Evolutionary conservation across 2,797 vertebrate species (phyloP).

Genomic region (Pteronotus mesoamericanus): DNA sequence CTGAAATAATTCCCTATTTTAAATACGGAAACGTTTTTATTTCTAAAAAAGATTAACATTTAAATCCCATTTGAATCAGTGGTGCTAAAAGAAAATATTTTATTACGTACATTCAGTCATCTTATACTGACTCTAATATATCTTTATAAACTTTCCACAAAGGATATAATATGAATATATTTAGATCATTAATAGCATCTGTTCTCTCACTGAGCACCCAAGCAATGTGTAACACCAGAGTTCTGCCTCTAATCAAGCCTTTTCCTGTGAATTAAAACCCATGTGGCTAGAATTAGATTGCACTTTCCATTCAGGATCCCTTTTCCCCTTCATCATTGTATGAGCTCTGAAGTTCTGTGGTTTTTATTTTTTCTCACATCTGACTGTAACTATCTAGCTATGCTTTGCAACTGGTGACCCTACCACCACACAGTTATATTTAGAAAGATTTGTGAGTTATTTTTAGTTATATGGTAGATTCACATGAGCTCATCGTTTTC

Average conservation of each 20-base stretch:
- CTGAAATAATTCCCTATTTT: not conserved
- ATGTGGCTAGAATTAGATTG: not conserved
- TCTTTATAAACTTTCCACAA: not conserved
- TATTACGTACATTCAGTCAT: not conserved
- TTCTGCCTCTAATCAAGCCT: not conserved
- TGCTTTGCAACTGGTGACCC: not conserved
- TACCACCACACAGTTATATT: not conserved
- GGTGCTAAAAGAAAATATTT: constrained; percentile 23
- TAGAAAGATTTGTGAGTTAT: constrained; percentile 14
- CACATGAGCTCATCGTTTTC: not conserved
- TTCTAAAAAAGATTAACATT: not conserved
- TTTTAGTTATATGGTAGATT: not conserved
- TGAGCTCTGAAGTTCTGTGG: not conserved
- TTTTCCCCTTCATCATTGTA: not conserved
- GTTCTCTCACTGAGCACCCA: not conserved
- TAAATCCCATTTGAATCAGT: not conserved
- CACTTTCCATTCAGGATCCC: not conserved
- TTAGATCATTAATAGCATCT: constrained; percentile 14
- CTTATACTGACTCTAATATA: not conserved
- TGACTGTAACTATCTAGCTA: not conserved
- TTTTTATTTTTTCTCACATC: constrained; percentile 4
- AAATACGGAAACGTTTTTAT: not conserved
- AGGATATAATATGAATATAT: not conserved
- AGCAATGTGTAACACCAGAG: not conserved
- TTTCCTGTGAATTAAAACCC: constrained; percentile 25